Evolutionary conservation across 2,797 vertebrate species (phyloP), one percentile per base, ranked within the genome.

Genomic region (Adrianichthys oophorus): DNA sequence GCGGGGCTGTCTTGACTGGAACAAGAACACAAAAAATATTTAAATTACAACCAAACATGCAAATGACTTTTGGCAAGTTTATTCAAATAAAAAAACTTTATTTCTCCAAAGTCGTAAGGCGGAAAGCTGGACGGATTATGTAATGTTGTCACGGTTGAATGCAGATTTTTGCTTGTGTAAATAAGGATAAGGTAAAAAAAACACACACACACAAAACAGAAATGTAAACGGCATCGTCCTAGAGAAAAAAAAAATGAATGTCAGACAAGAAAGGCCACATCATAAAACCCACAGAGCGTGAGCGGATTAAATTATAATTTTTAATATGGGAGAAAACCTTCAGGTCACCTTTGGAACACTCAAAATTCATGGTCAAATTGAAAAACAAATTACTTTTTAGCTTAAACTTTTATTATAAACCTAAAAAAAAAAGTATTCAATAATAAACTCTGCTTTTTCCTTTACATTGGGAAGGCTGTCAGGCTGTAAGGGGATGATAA

Each of bases 111-210:
- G 32, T 72, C 48, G 40, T 7, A 15, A 17, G 41, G 26, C 40
- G 76, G 76, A 74, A 79, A 75, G 73, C 74, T n/a, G 59, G 60
- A 82, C 72, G 56, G 80, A 52, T 67, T 66, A 67, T 59, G 62
- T 72, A 74, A 84, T 73, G 77, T 62, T 53, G 67, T 73, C 54
- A 64, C 60, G 56, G 49, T 57, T 70, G 56, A 61, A 43, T 54
- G 60, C 60, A 63, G 3, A 1, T 62, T 62, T 76, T 71, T 45
- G 60, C 19, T 71, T 84, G 78, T 81, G 81, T 61, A 78, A 78
- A 86, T 64, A 54, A 63, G 56, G 83, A 83, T 84, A 76, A 84
- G 69, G 18, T 5, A 54, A 21, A 56, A 50, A 59, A 77, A 74
- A 16, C 19, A 21, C 19, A 21, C 19, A 21, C 19, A 21, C 19